Evolutionary conservation across 2,113 vertebrate species (phyloP).

Genomic region (Apteryx mantelli): DNA sequence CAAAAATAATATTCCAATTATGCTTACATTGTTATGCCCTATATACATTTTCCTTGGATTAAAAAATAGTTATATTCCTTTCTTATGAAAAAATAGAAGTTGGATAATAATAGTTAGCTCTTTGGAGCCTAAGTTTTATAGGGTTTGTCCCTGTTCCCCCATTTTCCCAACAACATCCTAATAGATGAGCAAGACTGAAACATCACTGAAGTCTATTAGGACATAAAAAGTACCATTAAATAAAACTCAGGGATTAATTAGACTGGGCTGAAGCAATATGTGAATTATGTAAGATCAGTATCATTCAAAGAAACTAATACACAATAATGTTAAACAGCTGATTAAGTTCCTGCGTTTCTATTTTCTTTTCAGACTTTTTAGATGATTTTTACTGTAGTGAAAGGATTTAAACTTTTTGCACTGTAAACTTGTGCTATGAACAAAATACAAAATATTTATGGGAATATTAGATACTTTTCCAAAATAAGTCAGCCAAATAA

Average conservation of each 20-base stretch:
- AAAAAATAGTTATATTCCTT: neutral
- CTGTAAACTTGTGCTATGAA: neutral
- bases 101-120: neutral
- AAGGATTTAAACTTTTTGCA: neutral
- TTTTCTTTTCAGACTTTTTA: neutral
- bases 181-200: conserved; percentile 2
- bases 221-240: neutral
- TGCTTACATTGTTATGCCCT: neutral
- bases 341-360: neutral
- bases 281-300: neutral
- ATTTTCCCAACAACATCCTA: neutral
- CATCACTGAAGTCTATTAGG: neutral
- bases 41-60: neutral
- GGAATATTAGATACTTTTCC: neutral
- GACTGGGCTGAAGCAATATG: neutral
- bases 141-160: neutral
- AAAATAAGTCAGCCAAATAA: neutral
- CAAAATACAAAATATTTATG: neutral
- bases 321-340: neutral
- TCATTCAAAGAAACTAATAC: neutral
- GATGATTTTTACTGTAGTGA: neutral
- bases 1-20: neutral
- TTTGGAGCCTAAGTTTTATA: neutral
- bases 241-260: neutral
- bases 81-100: neutral